A percentile compares a stretch with the other conserved stretches of the same genome.
phyloP scores from a whole-genome alignment of 2,797 vertebrate species.

The Sebastes trivittatus region DNA sequence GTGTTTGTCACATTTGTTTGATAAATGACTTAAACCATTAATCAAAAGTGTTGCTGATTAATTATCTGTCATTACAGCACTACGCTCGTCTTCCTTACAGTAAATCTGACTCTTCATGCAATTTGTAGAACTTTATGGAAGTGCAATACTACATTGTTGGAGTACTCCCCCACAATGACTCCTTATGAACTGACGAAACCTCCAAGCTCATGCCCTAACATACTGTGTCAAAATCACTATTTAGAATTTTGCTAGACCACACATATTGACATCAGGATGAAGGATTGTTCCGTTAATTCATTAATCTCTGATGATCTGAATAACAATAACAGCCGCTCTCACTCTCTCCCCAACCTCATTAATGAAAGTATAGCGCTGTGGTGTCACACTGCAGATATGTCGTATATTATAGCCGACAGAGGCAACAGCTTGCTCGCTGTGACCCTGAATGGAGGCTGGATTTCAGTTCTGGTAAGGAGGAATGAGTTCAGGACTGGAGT shows the following conservation, averaged over 20 bases:
- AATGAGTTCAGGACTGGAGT: conserved; percentile 20
- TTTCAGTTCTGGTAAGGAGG: conserved; percentile 14
- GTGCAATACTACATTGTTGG: background rate
- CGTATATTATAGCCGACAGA: conserved; percentile 3
- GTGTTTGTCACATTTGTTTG: background rate
- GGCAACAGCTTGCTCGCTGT: background rate
- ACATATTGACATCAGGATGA: conserved; percentile 18
- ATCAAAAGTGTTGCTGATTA: background rate
- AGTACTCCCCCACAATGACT: background rate
- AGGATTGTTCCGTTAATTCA: background rate
- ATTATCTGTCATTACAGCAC: background rate
- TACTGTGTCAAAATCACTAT: background rate
- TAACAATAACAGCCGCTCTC: conserved; percentile 21
- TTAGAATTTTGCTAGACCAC: background rate
- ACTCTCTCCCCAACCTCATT: background rate
- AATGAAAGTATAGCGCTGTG: background rate
- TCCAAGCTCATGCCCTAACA: background rate
- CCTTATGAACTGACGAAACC: background rate
- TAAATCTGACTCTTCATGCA: background rate
- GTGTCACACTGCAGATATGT: background rate
- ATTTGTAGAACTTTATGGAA: background rate
- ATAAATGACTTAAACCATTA: background rate
- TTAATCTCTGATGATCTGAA: conserved; percentile 41
- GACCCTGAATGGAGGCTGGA: conserved; percentile 8
- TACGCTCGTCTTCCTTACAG: background rate